phyloP scores from a whole-genome alignment of 2,888 invertebrate species.

The Calephelis perditalis region DNA sequence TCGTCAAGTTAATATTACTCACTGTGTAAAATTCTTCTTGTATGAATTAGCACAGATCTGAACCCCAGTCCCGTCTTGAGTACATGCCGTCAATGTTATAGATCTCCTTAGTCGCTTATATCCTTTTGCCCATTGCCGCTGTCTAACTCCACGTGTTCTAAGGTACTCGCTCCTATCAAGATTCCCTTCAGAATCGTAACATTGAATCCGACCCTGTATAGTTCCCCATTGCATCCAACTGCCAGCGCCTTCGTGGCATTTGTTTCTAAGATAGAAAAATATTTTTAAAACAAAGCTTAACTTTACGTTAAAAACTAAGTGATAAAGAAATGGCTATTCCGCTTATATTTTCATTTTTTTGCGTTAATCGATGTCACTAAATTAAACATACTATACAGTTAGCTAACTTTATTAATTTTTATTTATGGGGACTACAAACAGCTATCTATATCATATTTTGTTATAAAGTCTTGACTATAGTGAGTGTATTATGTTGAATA shows the following conservation, averaged over 20 bases:
- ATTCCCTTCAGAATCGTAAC: conserved; percentile 55
- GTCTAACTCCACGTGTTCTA: conserved; percentile 71
- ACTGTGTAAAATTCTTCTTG: conserved; percentile 75
- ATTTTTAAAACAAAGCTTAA: no score
- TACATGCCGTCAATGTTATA: conserved; percentile 52
- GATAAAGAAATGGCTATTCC: no score
- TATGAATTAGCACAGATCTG: conserved; percentile 73
- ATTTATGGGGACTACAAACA: no score
- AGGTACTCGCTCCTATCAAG: conserved; percentile 50
- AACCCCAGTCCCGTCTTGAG: conserved; percentile 77
- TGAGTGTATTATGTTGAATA: no score
- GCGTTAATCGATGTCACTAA: no score
- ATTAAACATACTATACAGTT: no score
- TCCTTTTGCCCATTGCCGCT: conserved; percentile 58
- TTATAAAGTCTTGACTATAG: no score
- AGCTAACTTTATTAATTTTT: no score
- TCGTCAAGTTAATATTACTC: conserved; percentile 39
- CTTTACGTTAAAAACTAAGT: no score
- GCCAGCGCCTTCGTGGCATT: conserved; percentile 43
- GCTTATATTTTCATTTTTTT: no score
- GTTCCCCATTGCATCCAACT: conserved; percentile 82
- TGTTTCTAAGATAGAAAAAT: conserved; percentile 41
- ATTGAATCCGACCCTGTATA: conserved; percentile 75
- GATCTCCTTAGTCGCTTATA: conserved; percentile 45
- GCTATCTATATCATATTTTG: no score